Evolutionary conservation across 2,797 vertebrate genomes (phyloP).

Genomic region (Pangasius larnaudii): DNA sequence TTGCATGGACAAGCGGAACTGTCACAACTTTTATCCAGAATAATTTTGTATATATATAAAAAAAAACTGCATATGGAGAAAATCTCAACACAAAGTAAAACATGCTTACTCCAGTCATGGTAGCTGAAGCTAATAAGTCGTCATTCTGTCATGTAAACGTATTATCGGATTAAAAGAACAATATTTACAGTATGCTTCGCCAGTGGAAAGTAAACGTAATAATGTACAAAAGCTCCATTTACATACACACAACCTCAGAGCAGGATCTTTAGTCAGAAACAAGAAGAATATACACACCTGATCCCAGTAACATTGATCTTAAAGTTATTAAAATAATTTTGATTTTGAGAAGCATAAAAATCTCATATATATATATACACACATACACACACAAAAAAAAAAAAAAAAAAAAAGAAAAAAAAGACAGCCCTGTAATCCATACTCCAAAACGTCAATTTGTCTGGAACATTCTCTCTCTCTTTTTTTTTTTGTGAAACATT

Average conservation of each 20-base stretch:
- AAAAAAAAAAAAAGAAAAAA: slow-evolving; percentile 71
- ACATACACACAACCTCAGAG: slow-evolving; percentile 64
- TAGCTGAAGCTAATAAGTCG: slow-evolving; percentile 14
- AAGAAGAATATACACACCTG: slow-evolving; percentile 77
- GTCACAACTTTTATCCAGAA: background rate
- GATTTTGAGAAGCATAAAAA: slow-evolving; percentile 92
- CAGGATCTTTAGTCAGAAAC: slow-evolving; percentile 54
- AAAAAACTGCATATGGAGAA: slow-evolving; percentile 8
- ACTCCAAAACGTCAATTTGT: slow-evolving; percentile 60
- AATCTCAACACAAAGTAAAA: slow-evolving; percentile 41
- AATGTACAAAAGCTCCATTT: slow-evolving; percentile 74
- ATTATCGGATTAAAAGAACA: slow-evolving; percentile 63
- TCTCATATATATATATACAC: slow-evolving; percentile 69
- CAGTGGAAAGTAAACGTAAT: slow-evolving; percentile 46
- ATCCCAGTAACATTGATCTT: slow-evolving; percentile 71
- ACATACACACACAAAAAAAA: slow-evolving; percentile 70
- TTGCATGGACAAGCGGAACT: background rate
- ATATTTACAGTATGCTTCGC: slow-evolving; percentile 65
- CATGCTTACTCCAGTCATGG: slow-evolving; percentile 60
- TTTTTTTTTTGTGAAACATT: slow-evolving; percentile 61
- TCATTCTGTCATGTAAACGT: slow-evolving; percentile 45
- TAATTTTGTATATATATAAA: background rate
- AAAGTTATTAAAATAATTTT: slow-evolving; percentile 92
- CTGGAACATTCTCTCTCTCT: slow-evolving; percentile 65
- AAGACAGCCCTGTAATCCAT: slow-evolving; percentile 74